A percentile compares a stretch with the other conserved stretches of the same genome.
Conservation (phyloP, 2,113 vertebrate species). For the Salvator merianae region DNA sequence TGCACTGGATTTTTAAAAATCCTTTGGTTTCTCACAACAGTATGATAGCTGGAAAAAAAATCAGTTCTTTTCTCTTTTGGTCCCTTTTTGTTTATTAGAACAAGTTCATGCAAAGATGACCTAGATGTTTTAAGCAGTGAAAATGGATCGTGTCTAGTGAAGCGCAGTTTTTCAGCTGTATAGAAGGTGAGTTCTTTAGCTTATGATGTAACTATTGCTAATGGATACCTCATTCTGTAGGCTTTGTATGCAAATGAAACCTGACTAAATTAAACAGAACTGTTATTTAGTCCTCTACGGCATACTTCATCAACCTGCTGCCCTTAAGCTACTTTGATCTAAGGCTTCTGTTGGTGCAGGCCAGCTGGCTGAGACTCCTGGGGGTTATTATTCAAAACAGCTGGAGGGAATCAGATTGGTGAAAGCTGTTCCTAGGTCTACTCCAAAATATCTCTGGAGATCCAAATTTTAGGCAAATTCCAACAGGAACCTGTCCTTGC, state of each 20-base stretch:
- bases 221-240: background rate
- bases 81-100: conserved; percentile 16
- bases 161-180: rapidly evolving
- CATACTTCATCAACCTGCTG: background rate
- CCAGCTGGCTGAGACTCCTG: background rate
- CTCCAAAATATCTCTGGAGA: background rate
- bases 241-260: background rate
- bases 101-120: background rate
- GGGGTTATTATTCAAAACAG: background rate
- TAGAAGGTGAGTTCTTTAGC: conserved; percentile 52
- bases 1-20: background rate
- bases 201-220: background rate
- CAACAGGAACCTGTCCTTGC: background rate
- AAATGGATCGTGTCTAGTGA: conserved; percentile 7
- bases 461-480: background rate
- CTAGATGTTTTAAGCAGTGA: background rate
- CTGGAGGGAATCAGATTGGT: background rate
- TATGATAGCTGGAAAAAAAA: background rate
- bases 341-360: background rate
- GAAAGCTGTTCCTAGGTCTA: background rate
- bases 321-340: background rate
- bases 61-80: no score
- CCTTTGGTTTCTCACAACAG: background rate
- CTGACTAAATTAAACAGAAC: background rate
- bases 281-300: background rate